Percentiles rank a stretch among this genome's conserved stretches.
Evolutionary conservation across 2,888 invertebrate genomes (phyloP).

Genomic region (Tupiocoris notatus): DNA sequence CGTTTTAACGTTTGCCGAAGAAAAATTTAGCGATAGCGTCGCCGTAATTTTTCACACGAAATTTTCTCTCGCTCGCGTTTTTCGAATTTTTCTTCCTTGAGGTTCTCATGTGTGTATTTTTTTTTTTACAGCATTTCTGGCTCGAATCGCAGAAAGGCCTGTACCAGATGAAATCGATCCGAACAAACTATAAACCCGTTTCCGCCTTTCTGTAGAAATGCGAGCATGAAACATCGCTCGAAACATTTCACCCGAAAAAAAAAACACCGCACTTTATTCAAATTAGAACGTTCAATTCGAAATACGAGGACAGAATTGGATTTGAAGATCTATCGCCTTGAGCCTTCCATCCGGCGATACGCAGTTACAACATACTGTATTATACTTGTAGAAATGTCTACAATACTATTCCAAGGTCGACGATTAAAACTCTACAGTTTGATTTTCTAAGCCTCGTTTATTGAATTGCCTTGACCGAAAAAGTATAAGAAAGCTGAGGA

Average conservation of each 20-base stretch:
- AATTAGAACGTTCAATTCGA: slow-evolving; percentile 8
- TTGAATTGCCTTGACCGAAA: no score
- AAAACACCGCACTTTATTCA: slow-evolving; percentile 3
- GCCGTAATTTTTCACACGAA: no score
- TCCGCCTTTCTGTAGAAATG: slow-evolving; percentile 12
- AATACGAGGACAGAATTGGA: background rate
- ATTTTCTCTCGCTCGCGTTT: no score
- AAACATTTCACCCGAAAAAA: background rate
- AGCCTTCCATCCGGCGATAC: background rate
- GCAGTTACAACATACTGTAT: background rate
- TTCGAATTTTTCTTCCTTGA: no score
- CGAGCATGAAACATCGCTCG: slow-evolving; percentile 19
- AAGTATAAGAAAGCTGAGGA: no score
- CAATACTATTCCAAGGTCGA: slow-evolving; percentile 27
- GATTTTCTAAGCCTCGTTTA: slow-evolving; percentile 15
- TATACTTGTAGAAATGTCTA: slow-evolving; percentile 3
- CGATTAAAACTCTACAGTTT: slow-evolving; percentile 24
- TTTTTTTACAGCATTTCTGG: slow-evolving; percentile 55
- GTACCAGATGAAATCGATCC: slow-evolving; percentile 49
- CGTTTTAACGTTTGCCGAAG: no score
- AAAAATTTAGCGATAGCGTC: no score
- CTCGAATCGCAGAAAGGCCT: slow-evolving; percentile 49
- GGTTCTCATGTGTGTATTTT: no score
- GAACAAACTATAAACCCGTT: slow-evolving; percentile 15
- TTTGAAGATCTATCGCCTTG: background rate